Conservation (phyloP, 2,888 invertebrate species). For the Meta bourneti region DNA sequence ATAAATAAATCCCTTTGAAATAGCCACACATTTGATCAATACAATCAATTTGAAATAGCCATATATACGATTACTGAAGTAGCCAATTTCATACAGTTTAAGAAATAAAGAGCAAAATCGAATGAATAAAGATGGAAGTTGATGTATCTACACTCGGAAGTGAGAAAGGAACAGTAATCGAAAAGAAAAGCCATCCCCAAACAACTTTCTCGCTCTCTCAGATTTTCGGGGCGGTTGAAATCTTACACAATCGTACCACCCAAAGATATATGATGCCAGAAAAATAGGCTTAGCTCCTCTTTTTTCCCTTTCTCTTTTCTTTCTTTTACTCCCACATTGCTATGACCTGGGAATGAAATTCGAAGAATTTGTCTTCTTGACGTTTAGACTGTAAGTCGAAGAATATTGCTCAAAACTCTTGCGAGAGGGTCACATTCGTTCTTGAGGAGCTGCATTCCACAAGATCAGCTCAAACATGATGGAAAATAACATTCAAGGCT, state of each 20-base stretch:
- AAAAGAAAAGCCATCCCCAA: neutral
- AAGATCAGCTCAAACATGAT: neutral
- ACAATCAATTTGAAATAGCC: no score
- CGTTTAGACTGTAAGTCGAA: slow-evolving; percentile 16
- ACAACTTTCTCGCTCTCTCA: neutral
- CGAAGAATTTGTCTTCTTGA: slow-evolving; percentile 35
- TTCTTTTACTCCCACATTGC: no score
- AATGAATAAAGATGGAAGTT: neutral
- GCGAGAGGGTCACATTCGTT: neutral
- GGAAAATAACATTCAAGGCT: neutral
- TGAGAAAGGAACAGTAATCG: neutral
- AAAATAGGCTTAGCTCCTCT: neutral
- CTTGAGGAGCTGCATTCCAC: neutral
- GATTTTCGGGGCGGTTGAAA: neutral
- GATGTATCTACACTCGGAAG: neutral
- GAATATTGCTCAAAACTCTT: slow-evolving; percentile 31
- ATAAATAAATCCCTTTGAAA: no score
- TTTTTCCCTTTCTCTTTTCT: neutral
- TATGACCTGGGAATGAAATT: slow-evolving; percentile 14
- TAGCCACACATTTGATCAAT: no score
- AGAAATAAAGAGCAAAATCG: neutral
- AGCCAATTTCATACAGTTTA: no score
- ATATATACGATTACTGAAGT: no score
- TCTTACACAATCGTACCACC: slow-evolving; percentile 13
- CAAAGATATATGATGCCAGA: slow-evolving; percentile 25